Evolutionary conservation across 2,113 vertebrate genomes (phyloP).

Genomic region (Blennius ocellaris): DNA sequence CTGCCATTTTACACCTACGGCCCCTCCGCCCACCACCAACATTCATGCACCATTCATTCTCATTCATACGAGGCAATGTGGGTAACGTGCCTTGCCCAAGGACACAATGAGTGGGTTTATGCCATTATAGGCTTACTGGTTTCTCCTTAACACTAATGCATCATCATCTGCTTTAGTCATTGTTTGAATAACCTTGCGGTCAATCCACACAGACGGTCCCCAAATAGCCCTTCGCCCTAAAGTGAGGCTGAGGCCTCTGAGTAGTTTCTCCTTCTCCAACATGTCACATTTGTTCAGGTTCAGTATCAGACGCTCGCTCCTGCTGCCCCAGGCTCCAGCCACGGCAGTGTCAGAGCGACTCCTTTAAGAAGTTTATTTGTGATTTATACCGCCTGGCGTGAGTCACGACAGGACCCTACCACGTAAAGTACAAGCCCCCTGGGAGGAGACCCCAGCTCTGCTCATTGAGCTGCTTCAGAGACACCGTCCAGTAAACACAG

Average conservation of each 20-base stretch:
- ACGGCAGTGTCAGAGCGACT: conserved; percentile 42
- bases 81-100: too few species aligned
- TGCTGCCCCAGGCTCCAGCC: conserved; percentile 40
- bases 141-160: not conserved
- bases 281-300: conserved; percentile 77
- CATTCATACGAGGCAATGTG: too few species aligned
- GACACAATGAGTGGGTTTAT: too few species aligned
- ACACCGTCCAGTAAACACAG: too few species aligned
- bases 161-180: conserved; percentile 8
- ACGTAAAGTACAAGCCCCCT: conserved; percentile 8
- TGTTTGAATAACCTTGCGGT: conserved; percentile 13
- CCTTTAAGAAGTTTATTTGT: conserved; percentile 61
- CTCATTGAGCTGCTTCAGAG: too few species aligned
- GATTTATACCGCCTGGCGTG: conserved; percentile 58
- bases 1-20: too few species aligned
- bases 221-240: conserved; percentile 50
- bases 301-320: conserved; percentile 58
- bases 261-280: conserved; percentile 57
- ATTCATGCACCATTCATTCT: too few species aligned
- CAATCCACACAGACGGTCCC: conserved; percentile 35
- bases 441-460: not conserved
- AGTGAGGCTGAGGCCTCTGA: conserved; percentile 40
- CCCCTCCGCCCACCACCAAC: too few species aligned
- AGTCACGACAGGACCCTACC: conserved; percentile 49
- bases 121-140: fast-evolving